Evolutionary conservation across 2,888 invertebrate species (phyloP).

Genomic region (Zootermopsis nevadensis): DNA sequence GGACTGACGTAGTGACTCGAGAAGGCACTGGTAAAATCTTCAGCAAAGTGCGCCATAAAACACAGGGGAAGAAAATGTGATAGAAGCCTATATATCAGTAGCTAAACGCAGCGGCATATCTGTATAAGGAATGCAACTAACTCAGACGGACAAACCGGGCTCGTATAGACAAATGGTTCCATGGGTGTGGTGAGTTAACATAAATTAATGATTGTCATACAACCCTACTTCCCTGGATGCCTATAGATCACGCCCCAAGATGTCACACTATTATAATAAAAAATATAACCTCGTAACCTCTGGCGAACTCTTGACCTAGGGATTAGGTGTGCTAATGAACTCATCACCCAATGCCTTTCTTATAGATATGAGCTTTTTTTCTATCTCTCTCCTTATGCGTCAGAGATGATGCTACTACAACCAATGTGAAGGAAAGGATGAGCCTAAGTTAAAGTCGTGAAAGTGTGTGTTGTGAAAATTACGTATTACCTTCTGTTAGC

Average conservation of each 20-base stretch:
- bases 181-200: conserved; percentile 45
- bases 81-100: too few relatives aligned
- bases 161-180: conserved; percentile 44
- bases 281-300: conserved; percentile 30
- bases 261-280: conserved; percentile 42
- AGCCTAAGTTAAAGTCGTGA: too few relatives aligned
- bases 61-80: too few relatives aligned
- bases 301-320: conserved; percentile 2
- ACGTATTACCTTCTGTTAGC: too few relatives aligned
- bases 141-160: not conserved
- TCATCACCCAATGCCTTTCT: not conserved
- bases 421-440: too few relatives aligned
- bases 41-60: too few relatives aligned
- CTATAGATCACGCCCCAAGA: conserved; percentile 46
- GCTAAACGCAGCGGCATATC: too few relatives aligned
- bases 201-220: conserved; percentile 48
- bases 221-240: conserved; percentile 41
- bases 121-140: too few relatives aligned
- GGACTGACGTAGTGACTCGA: too few relatives aligned
- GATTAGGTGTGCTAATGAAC: conserved; percentile 9
- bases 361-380: not conserved
- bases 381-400: not conserved
- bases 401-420: too few relatives aligned
- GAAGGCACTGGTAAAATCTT: too few relatives aligned
- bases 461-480: too few relatives aligned